Evolutionary conservation across 2,113 vertebrate genomes (phyloP), one percentile per base, ranked within the genome.

Genomic region (Anarrhichthys ocellatus): DNA sequence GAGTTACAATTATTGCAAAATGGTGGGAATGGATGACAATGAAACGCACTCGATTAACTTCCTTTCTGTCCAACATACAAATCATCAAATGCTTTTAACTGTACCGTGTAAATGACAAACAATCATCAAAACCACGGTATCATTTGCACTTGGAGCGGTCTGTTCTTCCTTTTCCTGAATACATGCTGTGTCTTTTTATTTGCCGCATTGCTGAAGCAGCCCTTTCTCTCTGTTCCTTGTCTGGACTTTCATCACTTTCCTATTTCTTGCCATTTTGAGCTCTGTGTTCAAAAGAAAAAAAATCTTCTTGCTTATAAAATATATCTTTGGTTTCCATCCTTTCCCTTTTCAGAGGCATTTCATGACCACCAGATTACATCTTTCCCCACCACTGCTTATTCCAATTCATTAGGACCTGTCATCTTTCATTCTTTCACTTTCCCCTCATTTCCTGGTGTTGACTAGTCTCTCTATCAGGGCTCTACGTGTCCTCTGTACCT

Each of bases 401-500:
- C 77, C 40, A 84, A 89, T 82, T 92, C 76, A 92, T 68, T 68
- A 59, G 81, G 81, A 85, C 81, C 76, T 74, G 65, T 82, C 72
- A 79, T 69, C 69, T 73, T 75, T 82, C 76, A 80, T 76, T 81
- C 54, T 75, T 20, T 48, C 15, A 18, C 38, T 59, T 61, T 13
- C 20, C 56, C 27, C 61, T 93, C 76, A 95, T 87, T 95, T 96
- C 84, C 93, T 93, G 93, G 93, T 95, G 89, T 94, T 97, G 69
- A 99, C 97, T 76, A 99, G 95, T 86, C 95, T 96, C 86, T 98
- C 95, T 13, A 99, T 99, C 58, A 99, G 95, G 2, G 96, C 96
- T 3, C 95, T 93, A 2, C 98, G 94, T 0, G 97, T 97, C 17
- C 81, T 91, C 83, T 97, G 95, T 29, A 99, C 98, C 91, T 99